A percentile compares a stretch with the other conserved stretches of the same genome.
These are phyloP conservation scores for Apamea epomidion DNA, from an alignment of 2,888 invertebrate species.

Conservation along the genomic window DNA sequence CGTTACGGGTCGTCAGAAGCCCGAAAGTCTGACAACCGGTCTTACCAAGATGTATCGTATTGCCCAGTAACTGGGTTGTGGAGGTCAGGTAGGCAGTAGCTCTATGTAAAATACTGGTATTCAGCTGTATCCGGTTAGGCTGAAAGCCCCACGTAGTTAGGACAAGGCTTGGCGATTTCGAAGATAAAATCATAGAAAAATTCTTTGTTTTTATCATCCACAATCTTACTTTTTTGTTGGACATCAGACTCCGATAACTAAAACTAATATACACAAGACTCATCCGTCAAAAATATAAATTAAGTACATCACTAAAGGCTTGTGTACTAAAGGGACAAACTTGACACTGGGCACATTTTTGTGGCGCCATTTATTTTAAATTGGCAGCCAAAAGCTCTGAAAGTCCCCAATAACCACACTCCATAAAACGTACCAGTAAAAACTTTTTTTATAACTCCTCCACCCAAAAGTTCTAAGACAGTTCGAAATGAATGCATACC, in stretches of 20 bases:
- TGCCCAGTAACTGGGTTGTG: no score
- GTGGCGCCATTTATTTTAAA: conserved; percentile 22
- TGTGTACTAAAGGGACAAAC: neutral
- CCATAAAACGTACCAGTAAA: conserved; percentile 49
- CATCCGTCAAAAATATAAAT: neutral
- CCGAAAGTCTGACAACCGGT: no score
- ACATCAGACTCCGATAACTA: neutral
- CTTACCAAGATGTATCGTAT: no score
- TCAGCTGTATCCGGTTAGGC: no score
- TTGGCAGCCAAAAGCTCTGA: conserved; percentile 19
- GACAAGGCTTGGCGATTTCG: neutral
- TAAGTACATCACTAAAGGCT: neutral
- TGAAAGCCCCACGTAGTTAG: no score
- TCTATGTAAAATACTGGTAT: no score
- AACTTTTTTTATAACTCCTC: conserved; percentile 51
- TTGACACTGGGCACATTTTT: conserved; percentile 2
- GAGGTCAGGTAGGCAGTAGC: no score
- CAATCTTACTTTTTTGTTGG: neutral
- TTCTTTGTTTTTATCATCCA: neutral
- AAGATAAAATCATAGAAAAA: neutral
- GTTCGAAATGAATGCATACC: conserved; percentile 60
- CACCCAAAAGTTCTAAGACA: conserved; percentile 37
- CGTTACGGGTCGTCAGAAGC: no score
- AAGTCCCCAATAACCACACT: conserved; percentile 44
- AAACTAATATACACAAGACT: neutral